Evolutionary conservation across 2,888 invertebrate genomes (phyloP), one percentile per base, ranked within the genome.

Genomic region (Conus canariensis): DNA sequence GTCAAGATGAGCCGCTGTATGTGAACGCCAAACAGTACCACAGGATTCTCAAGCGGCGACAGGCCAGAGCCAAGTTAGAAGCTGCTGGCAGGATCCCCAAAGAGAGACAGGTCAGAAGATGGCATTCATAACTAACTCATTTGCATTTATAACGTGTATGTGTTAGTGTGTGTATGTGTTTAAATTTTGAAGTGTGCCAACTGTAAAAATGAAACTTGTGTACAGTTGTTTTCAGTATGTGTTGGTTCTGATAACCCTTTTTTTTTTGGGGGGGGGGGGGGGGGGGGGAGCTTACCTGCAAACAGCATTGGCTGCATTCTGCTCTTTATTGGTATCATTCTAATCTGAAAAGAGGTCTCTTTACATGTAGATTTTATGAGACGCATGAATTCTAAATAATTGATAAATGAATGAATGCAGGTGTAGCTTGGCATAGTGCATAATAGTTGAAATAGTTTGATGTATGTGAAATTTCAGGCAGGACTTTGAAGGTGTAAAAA

Each of bases 1-100:
- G 77, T 30, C 77, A 30, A 95, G 99, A 99, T 96, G 99, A 99
- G 94, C 98, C 99, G 0, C 97, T 99, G 64, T 99, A 99, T 96
- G 99, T 99, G 0, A 99, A 99, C 97, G 99, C 99, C 30, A 98
- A 99, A 95, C 99, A 99, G 96, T 99, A 99, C 97, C 98, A 98
- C 95, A 97, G 99, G 92, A 99, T 99, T 95, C 97, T 99, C 86
- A 99, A 99, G 96, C 97, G 99, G 80, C 97, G 99, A 85, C 98
- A 98, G 94, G 99, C 99, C 0, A 97, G 99, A 87, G 99, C 99
- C 8, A 98, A 98, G 96, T 97, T 99, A 87, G 99, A 99, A 96
- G 98, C 98, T 6, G 98, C 98, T 95, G 99, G 99, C 56, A 98
- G 99, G 96, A 99, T 99, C 96, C 99, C 99, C 0, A 99, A 99